Percentiles rank a stretch among this genome's conserved stretches.
phyloP scores from a whole-genome alignment of 1,140 invertebrate species.

The Agrilus planipennis region DNA sequence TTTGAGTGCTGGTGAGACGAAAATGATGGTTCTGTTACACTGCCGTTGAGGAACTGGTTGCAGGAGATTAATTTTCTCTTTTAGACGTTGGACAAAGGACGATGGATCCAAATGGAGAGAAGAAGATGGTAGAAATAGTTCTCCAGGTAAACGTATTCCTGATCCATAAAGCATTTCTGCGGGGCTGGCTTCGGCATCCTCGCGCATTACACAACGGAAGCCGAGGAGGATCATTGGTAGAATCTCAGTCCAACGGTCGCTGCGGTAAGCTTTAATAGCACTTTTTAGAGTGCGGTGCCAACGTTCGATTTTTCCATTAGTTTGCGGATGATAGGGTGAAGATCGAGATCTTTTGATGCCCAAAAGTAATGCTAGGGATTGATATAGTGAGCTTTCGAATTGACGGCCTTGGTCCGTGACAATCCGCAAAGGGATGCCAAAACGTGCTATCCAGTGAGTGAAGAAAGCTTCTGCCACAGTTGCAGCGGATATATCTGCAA shows the following conservation, averaged over 20 bases:
- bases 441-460: slow-evolving; percentile 23
- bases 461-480: slow-evolving; percentile 17
- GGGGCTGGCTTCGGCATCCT: slow-evolving; percentile 20
- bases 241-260: slow-evolving; percentile 8
- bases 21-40: too few species aligned
- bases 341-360: slow-evolving; percentile 8
- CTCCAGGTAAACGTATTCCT: slow-evolving; percentile 21
- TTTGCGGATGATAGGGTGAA: slow-evolving; percentile 22
- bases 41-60: too few species aligned
- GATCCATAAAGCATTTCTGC: slow-evolving; percentile 26
- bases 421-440: slow-evolving; percentile 18
- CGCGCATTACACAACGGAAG: slow-evolving; percentile 13
- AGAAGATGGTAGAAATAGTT: slow-evolving; percentile 5
- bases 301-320: slow-evolving; percentile 27
- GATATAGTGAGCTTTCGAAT: slow-evolving; percentile 17
- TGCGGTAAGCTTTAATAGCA: slow-evolving; percentile 10
- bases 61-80: too few species aligned
- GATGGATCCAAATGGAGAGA: too few species aligned
- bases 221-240: slow-evolving; percentile 19
- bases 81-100: too few species aligned
- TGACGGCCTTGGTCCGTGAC: slow-evolving; percentile 22
- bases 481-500: slow-evolving; percentile 22
- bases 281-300: slow-evolving; percentile 26
- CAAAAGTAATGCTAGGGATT: slow-evolving; percentile 1
- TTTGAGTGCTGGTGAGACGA: too few species aligned